Percentiles rank a stretch among this genome's conserved stretches.
Evolutionary conservation across 2,888 invertebrate species (phyloP).

Genomic region (Sclerodermus sp.): DNA sequence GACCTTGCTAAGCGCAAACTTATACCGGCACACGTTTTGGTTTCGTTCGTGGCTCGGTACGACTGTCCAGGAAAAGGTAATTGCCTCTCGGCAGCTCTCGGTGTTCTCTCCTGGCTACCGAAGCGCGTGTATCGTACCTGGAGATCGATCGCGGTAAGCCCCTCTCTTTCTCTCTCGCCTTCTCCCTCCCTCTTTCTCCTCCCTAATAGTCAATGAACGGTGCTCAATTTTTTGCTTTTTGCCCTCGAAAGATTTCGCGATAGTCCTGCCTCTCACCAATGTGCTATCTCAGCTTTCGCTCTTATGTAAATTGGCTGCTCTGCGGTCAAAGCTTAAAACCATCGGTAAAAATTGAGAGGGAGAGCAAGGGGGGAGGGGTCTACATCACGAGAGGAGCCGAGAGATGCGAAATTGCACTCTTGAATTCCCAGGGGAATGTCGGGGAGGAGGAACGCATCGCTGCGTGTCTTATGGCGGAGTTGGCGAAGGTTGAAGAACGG

Average conservation of each 20-base stretch:
- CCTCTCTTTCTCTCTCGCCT: too few species aligned
- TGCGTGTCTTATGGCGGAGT: too few species aligned
- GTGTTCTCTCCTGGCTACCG: constrained; percentile 7
- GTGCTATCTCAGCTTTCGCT: background rate
- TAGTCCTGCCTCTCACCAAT: background rate
- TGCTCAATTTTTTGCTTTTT: constrained; percentile 5
- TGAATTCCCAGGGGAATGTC: too few species aligned
- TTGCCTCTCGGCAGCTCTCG: constrained; percentile 23
- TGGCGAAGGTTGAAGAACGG: constrained; percentile 2
- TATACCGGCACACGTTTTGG: constrained; percentile 36
- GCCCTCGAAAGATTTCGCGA: background rate
- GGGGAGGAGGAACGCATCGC: too few species aligned
- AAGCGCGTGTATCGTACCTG: constrained; percentile 23
- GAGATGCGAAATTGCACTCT: too few species aligned
- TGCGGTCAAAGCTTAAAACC: background rate
- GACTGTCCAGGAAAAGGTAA: constrained; percentile 33
- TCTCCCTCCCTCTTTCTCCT: too few species aligned
- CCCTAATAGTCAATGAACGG: constrained; percentile 15
- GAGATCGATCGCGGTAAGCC: constrained; percentile 26
- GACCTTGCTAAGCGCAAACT: constrained; percentile 24
- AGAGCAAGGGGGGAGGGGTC: too few species aligned
- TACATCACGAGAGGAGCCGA: too few species aligned
- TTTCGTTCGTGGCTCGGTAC: constrained; percentile 28
- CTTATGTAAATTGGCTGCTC: background rate
- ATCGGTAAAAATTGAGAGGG: too few species aligned